A percentile compares a stretch with the other conserved stretches of the same genome.
These are phyloP conservation scores for Digitonthophagus gazella DNA, from an alignment of 2,888 invertebrate genomes.

Conservation along the genomic window DNA sequence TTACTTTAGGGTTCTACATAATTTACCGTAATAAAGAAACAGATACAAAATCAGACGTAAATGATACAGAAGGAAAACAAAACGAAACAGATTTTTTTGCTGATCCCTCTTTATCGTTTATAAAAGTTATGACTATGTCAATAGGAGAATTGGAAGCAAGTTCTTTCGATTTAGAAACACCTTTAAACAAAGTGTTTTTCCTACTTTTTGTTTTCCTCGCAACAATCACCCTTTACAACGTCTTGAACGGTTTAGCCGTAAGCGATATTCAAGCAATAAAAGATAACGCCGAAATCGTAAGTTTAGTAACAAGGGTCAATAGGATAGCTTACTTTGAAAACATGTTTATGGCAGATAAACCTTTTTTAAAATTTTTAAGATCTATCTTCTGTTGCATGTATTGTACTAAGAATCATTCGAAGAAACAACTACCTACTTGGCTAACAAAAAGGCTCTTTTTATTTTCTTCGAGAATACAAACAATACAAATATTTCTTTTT, in stretches of 20 bases:
- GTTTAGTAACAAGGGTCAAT: constrained; percentile 69
- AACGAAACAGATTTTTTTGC: constrained; percentile 64
- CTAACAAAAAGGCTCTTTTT: too few species aligned
- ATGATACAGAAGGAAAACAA: constrained; percentile 30
- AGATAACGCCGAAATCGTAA: constrained; percentile 75
- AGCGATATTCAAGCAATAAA: constrained; percentile 78
- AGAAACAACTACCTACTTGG: too few species aligned
- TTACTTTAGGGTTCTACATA: constrained; percentile 77
- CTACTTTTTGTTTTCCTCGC: constrained; percentile 79
- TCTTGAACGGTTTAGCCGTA: constrained; percentile 81
- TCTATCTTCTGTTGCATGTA: too few species aligned
- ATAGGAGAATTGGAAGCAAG: constrained; percentile 84
- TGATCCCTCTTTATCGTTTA: constrained; percentile 68
- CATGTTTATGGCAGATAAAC: too few species aligned
- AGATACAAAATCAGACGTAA: background rate
- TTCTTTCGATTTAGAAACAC: constrained; percentile 70
- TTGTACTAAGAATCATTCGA: too few species aligned
- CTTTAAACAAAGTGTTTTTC: constrained; percentile 74
- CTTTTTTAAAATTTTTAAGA: too few species aligned
- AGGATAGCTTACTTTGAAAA: constrained; percentile 73
- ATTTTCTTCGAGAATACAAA: too few species aligned
- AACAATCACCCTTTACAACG: constrained; percentile 78
- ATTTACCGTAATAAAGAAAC: constrained; percentile 59
- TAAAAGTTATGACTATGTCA: constrained; percentile 83
- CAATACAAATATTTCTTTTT: too few species aligned